These are phyloP conservation scores for Protomyctophum bolini DNA, from an alignment of 2,113 vertebrate species.

Conservation along the genomic window DNA sequence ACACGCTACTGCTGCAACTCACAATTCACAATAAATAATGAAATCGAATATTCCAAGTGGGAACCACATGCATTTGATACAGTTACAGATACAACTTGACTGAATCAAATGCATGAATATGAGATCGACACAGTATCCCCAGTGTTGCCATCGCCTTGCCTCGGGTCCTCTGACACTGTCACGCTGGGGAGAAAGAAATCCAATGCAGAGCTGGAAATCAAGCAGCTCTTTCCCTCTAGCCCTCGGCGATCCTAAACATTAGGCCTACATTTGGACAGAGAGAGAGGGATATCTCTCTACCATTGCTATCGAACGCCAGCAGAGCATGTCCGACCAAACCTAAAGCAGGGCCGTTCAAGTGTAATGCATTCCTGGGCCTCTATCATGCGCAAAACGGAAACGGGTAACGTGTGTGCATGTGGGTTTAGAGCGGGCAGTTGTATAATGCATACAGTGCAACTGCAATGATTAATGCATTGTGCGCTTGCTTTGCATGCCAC, in stretches of 20 bases:
- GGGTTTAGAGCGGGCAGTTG: constrained; percentile 1
- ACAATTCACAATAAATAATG: neutral
- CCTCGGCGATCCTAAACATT: neutral
- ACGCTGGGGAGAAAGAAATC: neutral
- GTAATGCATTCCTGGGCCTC: constrained; percentile 2
- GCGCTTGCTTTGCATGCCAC: constrained; percentile 21
- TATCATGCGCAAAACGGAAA: neutral
- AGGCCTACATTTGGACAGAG: neutral
- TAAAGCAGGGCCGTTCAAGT: neutral
- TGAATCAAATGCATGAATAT: neutral
- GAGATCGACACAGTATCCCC: neutral
- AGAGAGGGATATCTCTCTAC: neutral
- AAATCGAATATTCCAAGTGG: neutral
- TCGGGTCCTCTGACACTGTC: constrained; percentile 2
- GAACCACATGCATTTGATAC: neutral
- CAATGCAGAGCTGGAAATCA: neutral
- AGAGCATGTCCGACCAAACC: neutral
- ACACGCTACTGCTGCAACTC: neutral
- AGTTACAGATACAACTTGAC: neutral
- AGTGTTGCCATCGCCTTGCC: neutral
- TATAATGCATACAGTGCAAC: constrained; percentile 18
- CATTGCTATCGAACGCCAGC: neutral
- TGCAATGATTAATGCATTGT: constrained; percentile 24
- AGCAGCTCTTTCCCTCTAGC: neutral
- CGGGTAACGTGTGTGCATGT: neutral